These are phyloP conservation scores for Pogonus chalceus DNA, from an alignment of 1,140 invertebrate genomes.

Conservation along the genomic window DNA sequence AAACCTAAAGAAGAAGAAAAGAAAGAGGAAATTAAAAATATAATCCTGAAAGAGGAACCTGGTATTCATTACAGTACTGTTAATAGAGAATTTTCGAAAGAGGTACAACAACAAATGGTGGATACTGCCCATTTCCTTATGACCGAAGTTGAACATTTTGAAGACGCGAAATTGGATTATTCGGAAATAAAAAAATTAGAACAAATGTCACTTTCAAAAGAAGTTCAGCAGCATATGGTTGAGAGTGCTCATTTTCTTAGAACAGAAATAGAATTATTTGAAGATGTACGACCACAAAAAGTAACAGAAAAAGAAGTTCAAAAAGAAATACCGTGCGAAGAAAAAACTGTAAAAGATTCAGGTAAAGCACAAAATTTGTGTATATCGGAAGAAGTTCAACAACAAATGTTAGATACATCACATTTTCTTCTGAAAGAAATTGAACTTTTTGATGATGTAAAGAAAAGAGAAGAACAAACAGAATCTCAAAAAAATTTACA, in stretches of 20 bases:
- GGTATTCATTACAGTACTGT: background rate
- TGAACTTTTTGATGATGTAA: constrained; percentile 13
- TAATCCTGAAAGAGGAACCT: background rate
- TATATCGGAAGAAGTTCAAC: constrained; percentile 1
- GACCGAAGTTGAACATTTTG: constrained; percentile 12
- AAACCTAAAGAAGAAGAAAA: constrained; percentile 16
- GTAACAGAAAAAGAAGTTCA: background rate
- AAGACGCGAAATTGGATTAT: constrained; percentile 12
- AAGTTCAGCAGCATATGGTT: constrained; percentile 13
- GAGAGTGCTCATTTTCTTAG: constrained; percentile 18
- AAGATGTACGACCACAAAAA: constrained; percentile 10
- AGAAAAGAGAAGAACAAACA: constrained; percentile 13
- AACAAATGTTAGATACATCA: constrained; percentile 16
- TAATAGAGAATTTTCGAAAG: background rate
- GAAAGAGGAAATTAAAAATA: background rate
- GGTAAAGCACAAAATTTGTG: constrained; percentile 13
- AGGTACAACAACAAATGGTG: background rate
- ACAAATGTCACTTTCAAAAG: constrained; percentile 10
- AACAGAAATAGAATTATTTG: constrained; percentile 18
- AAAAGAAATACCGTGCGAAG: background rate
- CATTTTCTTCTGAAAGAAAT: constrained; percentile 12
- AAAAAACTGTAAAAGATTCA: constrained; percentile 15
- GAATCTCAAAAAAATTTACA: constrained; percentile 4
- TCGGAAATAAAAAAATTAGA: background rate
- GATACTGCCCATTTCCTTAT: constrained; percentile 1